These are phyloP conservation scores for Ancistrus triradiatus DNA, from an alignment of 2,113 vertebrate species.

Conservation along the genomic window DNA sequence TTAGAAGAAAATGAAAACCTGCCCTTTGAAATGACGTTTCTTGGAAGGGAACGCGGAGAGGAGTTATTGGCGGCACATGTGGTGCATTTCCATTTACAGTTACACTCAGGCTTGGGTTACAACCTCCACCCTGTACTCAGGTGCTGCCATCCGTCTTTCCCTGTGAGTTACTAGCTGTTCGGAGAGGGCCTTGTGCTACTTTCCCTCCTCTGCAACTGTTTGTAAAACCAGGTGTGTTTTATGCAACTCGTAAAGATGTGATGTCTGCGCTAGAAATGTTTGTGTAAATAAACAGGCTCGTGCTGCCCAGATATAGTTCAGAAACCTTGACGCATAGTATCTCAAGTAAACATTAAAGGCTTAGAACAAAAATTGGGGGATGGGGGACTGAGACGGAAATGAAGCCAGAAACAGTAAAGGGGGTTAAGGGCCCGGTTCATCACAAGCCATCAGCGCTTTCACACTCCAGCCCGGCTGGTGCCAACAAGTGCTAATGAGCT, in stretches of 20 bases:
- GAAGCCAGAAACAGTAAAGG: not conserved
- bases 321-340: too few relatives aligned
- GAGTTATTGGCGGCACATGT: slow-evolving; percentile 66
- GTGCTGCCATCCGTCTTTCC: slow-evolving; percentile 67
- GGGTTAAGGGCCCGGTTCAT: not conserved
- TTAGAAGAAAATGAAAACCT: slow-evolving; percentile 1
- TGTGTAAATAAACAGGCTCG: not conserved
- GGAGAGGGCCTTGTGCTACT: not conserved
- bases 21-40: not conserved
- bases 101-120: slow-evolving; percentile 67
- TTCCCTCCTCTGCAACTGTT: not conserved
- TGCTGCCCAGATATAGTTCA: too few relatives aligned
- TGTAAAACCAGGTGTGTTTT: not conserved
- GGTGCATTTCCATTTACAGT: slow-evolving; percentile 66
- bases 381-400: not conserved
- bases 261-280: too few relatives aligned
- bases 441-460: slow-evolving; percentile 35
- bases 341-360: too few relatives aligned
- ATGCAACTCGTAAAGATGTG: too few relatives aligned
- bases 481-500: slow-evolving; percentile 43
- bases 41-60: slow-evolving; percentile 19
- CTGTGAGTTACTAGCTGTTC: too few relatives aligned
- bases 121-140: slow-evolving; percentile 55
- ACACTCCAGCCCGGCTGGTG: slow-evolving; percentile 30
- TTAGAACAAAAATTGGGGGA: too few relatives aligned